Conservation (phyloP, 1,140 invertebrate species). For the Arion vulgaris region DNA sequence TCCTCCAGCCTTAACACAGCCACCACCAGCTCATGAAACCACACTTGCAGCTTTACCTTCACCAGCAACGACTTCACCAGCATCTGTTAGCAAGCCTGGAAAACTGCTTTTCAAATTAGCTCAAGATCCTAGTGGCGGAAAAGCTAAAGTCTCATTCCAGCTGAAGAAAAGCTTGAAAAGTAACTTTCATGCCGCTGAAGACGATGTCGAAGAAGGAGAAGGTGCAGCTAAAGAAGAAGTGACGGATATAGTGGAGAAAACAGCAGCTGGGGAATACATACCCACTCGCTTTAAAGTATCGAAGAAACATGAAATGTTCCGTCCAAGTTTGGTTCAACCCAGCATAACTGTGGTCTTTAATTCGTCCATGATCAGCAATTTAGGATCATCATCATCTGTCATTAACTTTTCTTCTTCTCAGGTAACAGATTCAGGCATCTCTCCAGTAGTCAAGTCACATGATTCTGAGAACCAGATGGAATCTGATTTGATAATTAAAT, state of each 20-base stretch:
- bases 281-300: slow-evolving; percentile 35
- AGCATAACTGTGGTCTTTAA: slow-evolving; percentile 6
- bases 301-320: slow-evolving; percentile 35
- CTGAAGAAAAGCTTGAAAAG: slow-evolving; percentile 14
- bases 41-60: not conserved
- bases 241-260: slow-evolving; percentile 23
- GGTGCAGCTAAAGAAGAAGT: not conserved
- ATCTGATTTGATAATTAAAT: not conserved
- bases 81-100: not conserved
- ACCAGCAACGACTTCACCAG: not conserved
- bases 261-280: slow-evolving; percentile 18
- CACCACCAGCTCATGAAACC: no score
- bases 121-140: slow-evolving; percentile 10
- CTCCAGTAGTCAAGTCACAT: not conserved
- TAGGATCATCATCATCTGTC: not conserved
- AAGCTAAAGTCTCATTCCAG: slow-evolving; percentile 31
- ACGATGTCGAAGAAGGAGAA: slow-evolving; percentile 24
- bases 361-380: not conserved
- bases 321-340: not conserved
- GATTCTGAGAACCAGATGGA: not conserved
- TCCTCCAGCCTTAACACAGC: no score
- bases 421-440: no score
- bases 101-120: slow-evolving; percentile 27
- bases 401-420: not conserved
- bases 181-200: not conserved